Percentiles rank a stretch among this genome's conserved stretches.
Conservation (phyloP, 1,140 invertebrate genomes). For the Papilio polyxenes region DNA sequence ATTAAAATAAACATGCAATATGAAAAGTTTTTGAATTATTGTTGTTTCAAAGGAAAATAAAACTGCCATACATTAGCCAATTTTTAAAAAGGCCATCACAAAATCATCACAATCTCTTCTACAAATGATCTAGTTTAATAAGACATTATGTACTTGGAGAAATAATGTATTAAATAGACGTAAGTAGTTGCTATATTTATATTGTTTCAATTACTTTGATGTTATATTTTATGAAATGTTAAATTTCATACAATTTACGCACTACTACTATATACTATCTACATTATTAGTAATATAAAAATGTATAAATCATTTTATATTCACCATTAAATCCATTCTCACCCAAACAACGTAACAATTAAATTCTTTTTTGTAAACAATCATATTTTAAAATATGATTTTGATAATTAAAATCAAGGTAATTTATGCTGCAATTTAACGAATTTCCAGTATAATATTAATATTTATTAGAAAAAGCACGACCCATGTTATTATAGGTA, state of each 20-base stretch:
- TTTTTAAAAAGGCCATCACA: not conserved
- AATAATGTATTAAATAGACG: not conserved
- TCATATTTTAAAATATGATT: too few species aligned
- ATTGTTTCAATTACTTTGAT: not conserved
- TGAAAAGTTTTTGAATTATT: too few species aligned
- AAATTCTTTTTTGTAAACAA: not conserved
- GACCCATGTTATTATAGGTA: not conserved
- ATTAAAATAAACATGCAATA: too few species aligned
- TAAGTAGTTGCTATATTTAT: not conserved
- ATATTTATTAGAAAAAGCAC: too few species aligned
- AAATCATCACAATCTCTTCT: not conserved
- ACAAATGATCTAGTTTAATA: not conserved
- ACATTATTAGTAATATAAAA: not conserved
- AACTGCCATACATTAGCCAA: too few species aligned
- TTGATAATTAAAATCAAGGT: too few species aligned
- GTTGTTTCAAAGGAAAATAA: too few species aligned
- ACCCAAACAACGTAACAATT: not conserved
- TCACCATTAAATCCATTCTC: not conserved
- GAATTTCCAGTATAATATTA: too few species aligned
- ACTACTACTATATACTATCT: not conserved
- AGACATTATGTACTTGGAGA: not conserved
- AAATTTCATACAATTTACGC: not conserved
- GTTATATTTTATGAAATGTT: conserved; percentile 1
- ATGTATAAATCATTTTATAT: not conserved
- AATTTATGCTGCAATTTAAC: too few species aligned